These are phyloP conservation scores for Cotesia glomerata DNA, from an alignment of 1,140 invertebrate genomes.

Conservation along the genomic window DNA sequence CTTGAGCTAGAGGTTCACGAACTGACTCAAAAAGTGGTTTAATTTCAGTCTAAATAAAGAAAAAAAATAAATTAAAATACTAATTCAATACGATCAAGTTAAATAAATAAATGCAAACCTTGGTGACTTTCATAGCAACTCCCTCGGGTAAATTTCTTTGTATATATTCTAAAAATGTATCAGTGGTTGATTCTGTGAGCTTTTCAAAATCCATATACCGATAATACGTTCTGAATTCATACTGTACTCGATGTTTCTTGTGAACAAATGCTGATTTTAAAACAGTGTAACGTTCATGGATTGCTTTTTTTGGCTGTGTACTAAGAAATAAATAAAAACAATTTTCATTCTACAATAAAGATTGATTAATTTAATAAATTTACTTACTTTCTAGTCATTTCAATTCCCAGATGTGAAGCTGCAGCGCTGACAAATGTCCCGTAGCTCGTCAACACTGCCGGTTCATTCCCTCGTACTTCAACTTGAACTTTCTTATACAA, in stretches of 20 bases:
- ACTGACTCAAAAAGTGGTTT: too few relatives aligned
- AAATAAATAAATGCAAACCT: slow-evolving; percentile 62
- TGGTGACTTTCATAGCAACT: slow-evolving; percentile 92
- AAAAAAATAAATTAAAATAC: neutral
- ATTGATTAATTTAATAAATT: neutral
- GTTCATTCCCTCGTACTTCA: slow-evolving; percentile 86
- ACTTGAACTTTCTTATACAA: slow-evolving; percentile 84
- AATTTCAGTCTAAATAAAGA: too few relatives aligned
- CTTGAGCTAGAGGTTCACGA: neutral
- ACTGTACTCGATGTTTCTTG: slow-evolving; percentile 95
- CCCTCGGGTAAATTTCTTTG: slow-evolving; percentile 97
- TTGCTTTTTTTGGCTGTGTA: slow-evolving; percentile 67
- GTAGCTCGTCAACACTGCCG: slow-evolving; percentile 87
- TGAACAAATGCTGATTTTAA: slow-evolving; percentile 89
- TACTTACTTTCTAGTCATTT: slow-evolving; percentile 75
- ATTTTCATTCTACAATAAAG: neutral
- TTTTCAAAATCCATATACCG: slow-evolving; percentile 81
- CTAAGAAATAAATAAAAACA: slow-evolving; percentile 24
- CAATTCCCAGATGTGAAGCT: slow-evolving; percentile 80
- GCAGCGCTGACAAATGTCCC: slow-evolving; percentile 80
- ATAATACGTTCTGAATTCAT: slow-evolving; percentile 94
- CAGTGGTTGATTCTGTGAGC: slow-evolving; percentile 93
- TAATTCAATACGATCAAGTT: neutral
- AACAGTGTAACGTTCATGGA: slow-evolving; percentile 78
- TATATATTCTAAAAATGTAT: slow-evolving; percentile 96